Evolutionary conservation across 2,113 vertebrate species (phyloP), one percentile per base, ranked within the genome.

Genomic region (Sardina pilchardus): DNA sequence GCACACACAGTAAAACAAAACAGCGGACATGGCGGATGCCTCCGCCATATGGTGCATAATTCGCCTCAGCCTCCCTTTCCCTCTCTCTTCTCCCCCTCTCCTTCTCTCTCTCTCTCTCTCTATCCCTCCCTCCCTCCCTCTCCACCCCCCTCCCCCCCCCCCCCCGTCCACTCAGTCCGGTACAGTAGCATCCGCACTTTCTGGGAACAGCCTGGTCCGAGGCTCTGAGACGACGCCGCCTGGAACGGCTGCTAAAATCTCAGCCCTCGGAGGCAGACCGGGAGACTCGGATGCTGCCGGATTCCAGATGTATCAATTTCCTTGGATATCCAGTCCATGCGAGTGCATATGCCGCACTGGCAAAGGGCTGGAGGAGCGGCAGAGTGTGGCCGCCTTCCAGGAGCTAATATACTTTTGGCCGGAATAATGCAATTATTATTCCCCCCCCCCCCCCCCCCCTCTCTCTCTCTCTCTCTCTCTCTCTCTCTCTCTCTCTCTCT

Each of bases 371-470:
- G 10, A 30, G 26, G 63, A 93, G 92, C 91, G 93, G 90, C 95
- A 97, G 96, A 96, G 92, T 94, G 96, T 95, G 97, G 98, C 97
- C 93, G 92, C 93, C 95, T 95, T 98, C 97, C 97, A 98, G 96
- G 96, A 97, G 97, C 97, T 98, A 98, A 98, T 98, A 98, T 97
- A 96, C 96, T 96, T 96, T 96, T 98, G 97, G 97, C 96, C 93
- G 94, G 95, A 96, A 97, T 97, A 96, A 97, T 96, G 96, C 97
- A 97, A 97, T 98, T 97, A 98, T 98, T 98, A 98, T 98, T 98
- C n/a, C n/a, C n/a, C n/a, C n/a, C n/a, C n/a, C n/a, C n/a, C n/a
- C n/a, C n/a, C n/a, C n/a, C n/a, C n/a, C n/a, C n/a, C 98, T 98
- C 17, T 17, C 16, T 50, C 10, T 50, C 48, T 50, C 48, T 14